Evolutionary conservation across 2,797 vertebrate genomes (phyloP).

Genomic region (Petrocephalus sullivani): DNA sequence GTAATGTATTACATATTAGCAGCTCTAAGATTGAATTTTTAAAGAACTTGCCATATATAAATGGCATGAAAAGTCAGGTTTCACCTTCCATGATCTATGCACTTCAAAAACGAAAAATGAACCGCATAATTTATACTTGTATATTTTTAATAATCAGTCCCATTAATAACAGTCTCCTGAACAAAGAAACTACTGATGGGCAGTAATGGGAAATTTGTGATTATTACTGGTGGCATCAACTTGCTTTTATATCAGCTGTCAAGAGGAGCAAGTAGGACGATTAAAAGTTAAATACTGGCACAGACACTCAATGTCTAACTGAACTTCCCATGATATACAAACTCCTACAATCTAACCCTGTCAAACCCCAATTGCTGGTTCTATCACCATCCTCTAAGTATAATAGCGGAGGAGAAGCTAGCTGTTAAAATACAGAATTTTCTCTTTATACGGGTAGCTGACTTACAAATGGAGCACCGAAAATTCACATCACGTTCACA

Average conservation of each 20-base stretch:
- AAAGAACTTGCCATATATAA: not conserved
- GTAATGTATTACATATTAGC: not conserved
- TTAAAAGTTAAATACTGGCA: not conserved
- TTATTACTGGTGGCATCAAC: not conserved
- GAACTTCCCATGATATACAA: constrained; percentile 29
- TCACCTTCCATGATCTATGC: not conserved
- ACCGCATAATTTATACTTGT: not conserved
- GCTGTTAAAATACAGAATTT: not conserved
- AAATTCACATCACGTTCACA: not conserved
- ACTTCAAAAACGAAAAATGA: not conserved
- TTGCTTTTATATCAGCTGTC: constrained; percentile 7
- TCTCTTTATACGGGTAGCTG: not conserved
- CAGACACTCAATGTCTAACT: not conserved
- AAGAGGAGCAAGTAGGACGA: not conserved
- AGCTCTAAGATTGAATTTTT: not conserved
- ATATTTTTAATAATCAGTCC: not conserved
- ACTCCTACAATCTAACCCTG: constrained; percentile 26
- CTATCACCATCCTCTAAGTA: not conserved
- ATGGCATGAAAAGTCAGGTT: not conserved
- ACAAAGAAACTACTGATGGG: not conserved
- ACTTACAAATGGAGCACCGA: not conserved
- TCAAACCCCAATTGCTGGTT: constrained; percentile 10
- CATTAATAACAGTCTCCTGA: not conserved
- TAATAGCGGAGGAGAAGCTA: not conserved
- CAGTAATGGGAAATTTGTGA: not conserved